A percentile compares a stretch with the other conserved stretches of the same genome.
These are phyloP conservation scores for Cyclophora albipunctata DNA, from an alignment of 2,888 invertebrate genomes.

Conservation along the genomic window DNA sequence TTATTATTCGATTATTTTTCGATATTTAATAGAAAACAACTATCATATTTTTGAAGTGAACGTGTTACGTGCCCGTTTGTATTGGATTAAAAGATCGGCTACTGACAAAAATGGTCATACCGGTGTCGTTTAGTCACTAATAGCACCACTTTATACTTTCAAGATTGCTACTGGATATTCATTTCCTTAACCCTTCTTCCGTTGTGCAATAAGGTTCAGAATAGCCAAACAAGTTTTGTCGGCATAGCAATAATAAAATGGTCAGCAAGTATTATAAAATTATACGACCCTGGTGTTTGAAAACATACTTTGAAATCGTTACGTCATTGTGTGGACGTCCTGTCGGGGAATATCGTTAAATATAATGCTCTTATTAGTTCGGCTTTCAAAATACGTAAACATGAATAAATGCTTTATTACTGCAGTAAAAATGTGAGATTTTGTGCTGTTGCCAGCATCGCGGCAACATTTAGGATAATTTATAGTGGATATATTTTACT, in stretches of 20 bases:
- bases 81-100: conserved; percentile 43
- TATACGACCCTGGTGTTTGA: conserved; percentile 57
- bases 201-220: conserved; percentile 13
- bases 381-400: conserved; percentile 55
- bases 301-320: conserved; percentile 40
- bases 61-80: conserved; percentile 40
- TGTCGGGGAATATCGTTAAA: conserved; percentile 47
- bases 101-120: conserved; percentile 39
- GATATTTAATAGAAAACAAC: conserved; percentile 8
- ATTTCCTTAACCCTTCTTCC: conserved; percentile 1
- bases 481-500: conserved; percentile 4
- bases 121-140: conserved; percentile 27
- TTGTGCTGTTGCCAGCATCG: conserved; percentile 23
- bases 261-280: conserved; percentile 51
- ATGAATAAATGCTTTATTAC: conserved; percentile 46
- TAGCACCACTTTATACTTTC: conserved; percentile 10
- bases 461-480: conserved; percentile 9
- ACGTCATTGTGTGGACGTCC: conserved; percentile 25
- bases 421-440: conserved; percentile 40
- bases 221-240: conserved; percentile 6
- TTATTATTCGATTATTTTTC: conserved; percentile 32
- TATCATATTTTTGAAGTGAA: conserved; percentile 16
- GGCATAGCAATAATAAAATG: conserved; percentile 22
- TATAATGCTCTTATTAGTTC: conserved; percentile 63
- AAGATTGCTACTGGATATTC: neutral